Base-by-base conservation (phyloP, 23 tunicate genomes). In the Oikopleura albicans region DNA sequence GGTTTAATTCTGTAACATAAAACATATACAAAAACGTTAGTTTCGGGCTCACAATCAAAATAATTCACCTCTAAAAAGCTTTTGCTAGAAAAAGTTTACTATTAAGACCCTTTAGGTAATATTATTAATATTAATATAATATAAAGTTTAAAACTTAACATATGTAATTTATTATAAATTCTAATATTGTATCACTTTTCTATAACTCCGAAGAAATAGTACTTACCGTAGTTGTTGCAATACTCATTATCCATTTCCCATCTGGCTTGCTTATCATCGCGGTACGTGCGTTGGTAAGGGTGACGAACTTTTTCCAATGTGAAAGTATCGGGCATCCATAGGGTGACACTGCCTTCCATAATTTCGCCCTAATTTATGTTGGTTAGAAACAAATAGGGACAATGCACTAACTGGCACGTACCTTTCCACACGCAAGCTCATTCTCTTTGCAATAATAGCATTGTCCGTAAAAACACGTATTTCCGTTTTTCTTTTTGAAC, bases 271-370 rank as follows among this genome's bases (percentile, higher is more conserved):
- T 86, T 57, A 36, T 90, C 93, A 31, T 89, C 89, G n/a, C 85
- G 49, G 75, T 92, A 92, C 1, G 97, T 92, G 59, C 97, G 40
- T 91, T 92, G 97, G 85, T 89, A 92, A 40, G 97, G 97, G 79
- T 92, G 97, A 37, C 97, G 75, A 22, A 83, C 86, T 84, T 89
- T 89, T 56, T 85, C 83, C 41, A 89, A 92, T 33, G 93, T 84
- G 84, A 83, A 92, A 75, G 89, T 79, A 22, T 87, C 89, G 28
- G 97, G 92, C 40, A 92, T 57, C 97, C 97, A 92, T 33, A 92
- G 75, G 0, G 91, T 89, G 0, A 92, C 59, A 41, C 90, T 39
- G 0, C 97, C 97, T 85, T 92, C 97, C 89, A 92, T 89, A 1
- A 84, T 75, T 22, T 92, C 89, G 22, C 91, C 93, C 59, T 49